These are phyloP conservation scores for Reinhardtius hippoglossoides DNA, from an alignment of 2,113 vertebrate genomes.

Conservation along the genomic window DNA sequence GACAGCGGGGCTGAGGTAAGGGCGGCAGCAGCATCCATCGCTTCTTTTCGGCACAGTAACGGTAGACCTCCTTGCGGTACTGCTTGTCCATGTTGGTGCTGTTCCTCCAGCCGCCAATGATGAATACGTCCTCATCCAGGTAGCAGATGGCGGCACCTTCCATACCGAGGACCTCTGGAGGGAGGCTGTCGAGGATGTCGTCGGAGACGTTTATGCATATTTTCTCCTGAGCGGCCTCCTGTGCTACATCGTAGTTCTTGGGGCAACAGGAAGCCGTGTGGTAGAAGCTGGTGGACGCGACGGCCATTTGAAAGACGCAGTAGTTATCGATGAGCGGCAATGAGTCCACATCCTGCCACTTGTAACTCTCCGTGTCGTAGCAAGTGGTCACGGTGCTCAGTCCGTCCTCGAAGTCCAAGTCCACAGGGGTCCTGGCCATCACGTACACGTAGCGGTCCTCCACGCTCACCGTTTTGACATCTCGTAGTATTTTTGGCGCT, in stretches of 20 bases:
- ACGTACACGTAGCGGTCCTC: conserved; percentile 93
- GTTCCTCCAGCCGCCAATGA: conserved; percentile 97
- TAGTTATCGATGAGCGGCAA: conserved; percentile 94
- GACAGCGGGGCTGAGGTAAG: conserved; percentile 93
- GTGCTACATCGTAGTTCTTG: conserved; percentile 88
- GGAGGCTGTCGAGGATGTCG: conserved; percentile 93
- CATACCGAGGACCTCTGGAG: conserved; percentile 91
- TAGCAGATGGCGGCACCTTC: conserved; percentile 94
- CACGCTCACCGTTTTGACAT: conserved; percentile 91
- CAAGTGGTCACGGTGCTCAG: conserved; percentile 88
- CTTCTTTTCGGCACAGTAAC: conserved; percentile 91
- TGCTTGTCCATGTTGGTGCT: conserved; percentile 94
- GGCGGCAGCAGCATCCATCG: conserved; percentile 90
- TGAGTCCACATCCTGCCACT: conserved; percentile 94
- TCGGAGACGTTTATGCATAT: conserved; percentile 85
- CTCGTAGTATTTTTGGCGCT: conserved; percentile 93
- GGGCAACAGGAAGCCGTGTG: conserved; percentile 95
- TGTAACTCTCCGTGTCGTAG: conserved; percentile 90
- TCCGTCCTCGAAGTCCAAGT: conserved; percentile 90
- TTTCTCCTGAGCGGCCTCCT: conserved; percentile 87
- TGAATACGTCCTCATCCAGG: conserved; percentile 92
- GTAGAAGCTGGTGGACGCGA: conserved; percentile 93
- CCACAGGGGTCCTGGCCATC: conserved; percentile 91
- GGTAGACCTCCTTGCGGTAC: conserved; percentile 94
- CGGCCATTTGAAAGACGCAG: conserved; percentile 93